Evolutionary conservation across 2,888 invertebrate species (phyloP), one percentile per base, ranked within the genome.

Genomic region (Nasonia oneida): DNA sequence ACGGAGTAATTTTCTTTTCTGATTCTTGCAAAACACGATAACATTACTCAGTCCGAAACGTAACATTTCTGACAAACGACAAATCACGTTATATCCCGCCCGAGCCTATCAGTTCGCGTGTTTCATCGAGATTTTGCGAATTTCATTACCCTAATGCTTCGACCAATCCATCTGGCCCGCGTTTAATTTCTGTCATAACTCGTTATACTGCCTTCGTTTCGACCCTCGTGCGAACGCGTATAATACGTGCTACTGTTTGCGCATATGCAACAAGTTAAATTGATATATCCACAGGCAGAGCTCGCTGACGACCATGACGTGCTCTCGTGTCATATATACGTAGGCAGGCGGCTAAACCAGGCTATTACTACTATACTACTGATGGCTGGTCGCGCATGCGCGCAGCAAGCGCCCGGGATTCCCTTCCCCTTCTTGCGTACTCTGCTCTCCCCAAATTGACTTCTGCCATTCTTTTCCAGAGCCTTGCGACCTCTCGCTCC

Each of bases 191-290:
- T 29, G 14, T 50, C 53, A 37, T 76, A 76, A 57, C 57, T 50
- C 37, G 15, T 33, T n/a, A 18, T 2, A n/a, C 57, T 50, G 4
- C 10, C 14, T 50, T 18, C 3, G 10, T 33, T 12, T 33, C 37
- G 4, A 10, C 37, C 57, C 37, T 57, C 15, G 29, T 29, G 29
- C 29, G 5, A 67, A 33, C 53, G 12, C 53, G 1, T 37, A 6
- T 33, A 15, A 23, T 18, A 23, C 76, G 76, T 37, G n/a, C n/a
- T 37, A 87, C 89, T 89, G 89, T 90, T 90, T 89, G 89, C 88
- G 4, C 8, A 88, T 88, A 88, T 89, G 90, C 90, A 91, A 91
- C 90, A 91, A 90, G 90, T 84, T 80, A 71, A 79, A 90, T 91
- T 90, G 88, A 91, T 90, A 89, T 81, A 73, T 64, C 78, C 42